phyloP scores from a whole-genome alignment of 2,113 vertebrate species.

The Saccopteryx bilineata region DNA sequence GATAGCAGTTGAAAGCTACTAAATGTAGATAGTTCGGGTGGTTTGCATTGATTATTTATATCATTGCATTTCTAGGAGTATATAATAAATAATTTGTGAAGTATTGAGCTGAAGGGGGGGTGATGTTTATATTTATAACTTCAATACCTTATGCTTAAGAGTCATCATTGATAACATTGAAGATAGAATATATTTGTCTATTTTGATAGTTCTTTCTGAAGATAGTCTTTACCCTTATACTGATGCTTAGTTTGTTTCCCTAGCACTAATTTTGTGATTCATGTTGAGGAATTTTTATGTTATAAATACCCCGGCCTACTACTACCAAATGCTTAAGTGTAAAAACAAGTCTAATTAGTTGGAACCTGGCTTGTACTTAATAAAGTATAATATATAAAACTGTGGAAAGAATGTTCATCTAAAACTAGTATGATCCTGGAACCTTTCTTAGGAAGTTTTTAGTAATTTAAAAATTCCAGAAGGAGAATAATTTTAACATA shows the following conservation, averaged over 20 bases:
- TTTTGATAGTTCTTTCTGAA: conserved; percentile 31
- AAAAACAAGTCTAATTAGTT: conserved; percentile 33
- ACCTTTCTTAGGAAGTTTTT: background rate
- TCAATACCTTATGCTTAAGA: background rate
- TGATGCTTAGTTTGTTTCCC: conserved; percentile 16
- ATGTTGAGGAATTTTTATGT: conserved; percentile 19
- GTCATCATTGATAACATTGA: background rate
- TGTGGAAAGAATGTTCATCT: background rate
- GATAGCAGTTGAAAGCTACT: background rate
- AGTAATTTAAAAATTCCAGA: background rate
- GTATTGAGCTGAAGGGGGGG: background rate
- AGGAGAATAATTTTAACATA: conserved; percentile 25
- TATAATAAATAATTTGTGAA: background rate
- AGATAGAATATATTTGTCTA: background rate
- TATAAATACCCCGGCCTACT: conserved; percentile 30
- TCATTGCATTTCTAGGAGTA: background rate
- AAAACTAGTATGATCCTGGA: background rate
- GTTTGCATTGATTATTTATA: background rate
- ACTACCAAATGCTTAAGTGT: background rate
- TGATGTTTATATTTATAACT: background rate
- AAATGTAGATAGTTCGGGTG: background rate
- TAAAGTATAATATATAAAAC: background rate
- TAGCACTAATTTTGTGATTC: conserved; percentile 1
- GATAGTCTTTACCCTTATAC: background rate
- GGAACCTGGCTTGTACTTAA: background rate